Conservation (phyloP, 2,113 vertebrate species). For the Addax nasomaculatus region DNA sequence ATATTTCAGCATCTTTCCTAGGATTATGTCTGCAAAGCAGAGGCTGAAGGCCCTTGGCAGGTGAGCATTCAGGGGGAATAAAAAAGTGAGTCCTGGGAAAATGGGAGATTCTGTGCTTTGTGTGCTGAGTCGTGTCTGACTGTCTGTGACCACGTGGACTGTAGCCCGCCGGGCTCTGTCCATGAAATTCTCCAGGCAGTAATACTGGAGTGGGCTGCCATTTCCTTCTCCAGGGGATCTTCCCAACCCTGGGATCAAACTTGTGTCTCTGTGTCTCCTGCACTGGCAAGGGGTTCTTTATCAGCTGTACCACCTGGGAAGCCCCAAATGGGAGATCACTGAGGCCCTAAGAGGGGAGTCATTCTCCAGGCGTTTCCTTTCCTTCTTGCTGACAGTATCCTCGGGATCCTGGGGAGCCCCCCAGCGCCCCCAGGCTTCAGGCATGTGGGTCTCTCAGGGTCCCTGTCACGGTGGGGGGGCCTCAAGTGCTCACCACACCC, state of each 20-base stretch:
- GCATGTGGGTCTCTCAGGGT: background rate
- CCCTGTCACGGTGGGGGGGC: fast-evolving
- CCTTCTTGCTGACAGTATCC: background rate
- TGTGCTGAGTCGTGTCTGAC: background rate
- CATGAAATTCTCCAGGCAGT: background rate
- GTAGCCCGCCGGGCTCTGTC: background rate
- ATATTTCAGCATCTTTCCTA: fast-evolving
- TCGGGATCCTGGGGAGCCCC: background rate
- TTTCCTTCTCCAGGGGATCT: background rate
- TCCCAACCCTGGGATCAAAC: background rate
- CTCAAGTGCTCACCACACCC: background rate
- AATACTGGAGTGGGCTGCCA: background rate
- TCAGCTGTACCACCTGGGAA: background rate
- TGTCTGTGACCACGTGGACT: background rate
- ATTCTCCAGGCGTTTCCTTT: background rate
- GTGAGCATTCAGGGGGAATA: too few species aligned
- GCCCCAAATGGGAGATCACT: fast-evolving
- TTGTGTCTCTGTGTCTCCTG: background rate
- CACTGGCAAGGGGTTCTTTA: background rate
- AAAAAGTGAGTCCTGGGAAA: background rate
- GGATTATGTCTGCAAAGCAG: background rate
- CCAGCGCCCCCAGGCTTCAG: fast-evolving
- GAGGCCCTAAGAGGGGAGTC: background rate
- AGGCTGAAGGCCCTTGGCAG: background rate
- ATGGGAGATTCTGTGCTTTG: background rate